Evolutionary conservation across 2,113 vertebrate species (phyloP).

Genomic region (Microcebus ravelobensis): DNA sequence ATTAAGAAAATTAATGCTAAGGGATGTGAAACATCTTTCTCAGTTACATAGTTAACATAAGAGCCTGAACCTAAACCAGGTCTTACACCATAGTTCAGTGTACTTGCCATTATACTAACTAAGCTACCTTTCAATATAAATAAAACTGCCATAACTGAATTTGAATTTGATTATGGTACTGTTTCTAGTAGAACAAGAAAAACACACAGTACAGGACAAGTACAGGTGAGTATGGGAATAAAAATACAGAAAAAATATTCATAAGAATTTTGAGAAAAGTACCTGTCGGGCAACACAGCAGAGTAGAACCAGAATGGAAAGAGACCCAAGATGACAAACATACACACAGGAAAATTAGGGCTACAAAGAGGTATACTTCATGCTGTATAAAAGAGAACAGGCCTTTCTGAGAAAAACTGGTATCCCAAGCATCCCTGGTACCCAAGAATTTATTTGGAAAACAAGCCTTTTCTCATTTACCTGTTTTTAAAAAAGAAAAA

Average conservation of each 20-base stretch:
- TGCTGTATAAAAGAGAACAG: not conserved
- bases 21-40: not conserved
- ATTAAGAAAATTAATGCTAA: constrained; percentile 7
- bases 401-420: not conserved
- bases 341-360: not conserved
- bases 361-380: not conserved
- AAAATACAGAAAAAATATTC: not conserved
- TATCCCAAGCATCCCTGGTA: not conserved
- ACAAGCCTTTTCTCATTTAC: constrained; percentile 25
- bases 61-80: not conserved
- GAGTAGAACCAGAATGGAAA: not conserved
- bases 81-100: not conserved
- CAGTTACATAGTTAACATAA: not conserved
- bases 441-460: constrained; percentile 23
- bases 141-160: not conserved
- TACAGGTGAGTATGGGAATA: not conserved
- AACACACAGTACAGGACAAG: not conserved
- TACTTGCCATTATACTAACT: not conserved
- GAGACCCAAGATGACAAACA: not conserved
- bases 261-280: not conserved
- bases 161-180: not conserved
- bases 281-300: not conserved
- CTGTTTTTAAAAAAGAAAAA: not conserved
- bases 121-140: not conserved
- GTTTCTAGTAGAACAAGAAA: not conserved